A percentile compares a stretch with the other conserved stretches of the same genome.
phyloP scores from a whole-genome alignment of 2,113 vertebrate genomes.

The Barnardius zonarius region DNA sequence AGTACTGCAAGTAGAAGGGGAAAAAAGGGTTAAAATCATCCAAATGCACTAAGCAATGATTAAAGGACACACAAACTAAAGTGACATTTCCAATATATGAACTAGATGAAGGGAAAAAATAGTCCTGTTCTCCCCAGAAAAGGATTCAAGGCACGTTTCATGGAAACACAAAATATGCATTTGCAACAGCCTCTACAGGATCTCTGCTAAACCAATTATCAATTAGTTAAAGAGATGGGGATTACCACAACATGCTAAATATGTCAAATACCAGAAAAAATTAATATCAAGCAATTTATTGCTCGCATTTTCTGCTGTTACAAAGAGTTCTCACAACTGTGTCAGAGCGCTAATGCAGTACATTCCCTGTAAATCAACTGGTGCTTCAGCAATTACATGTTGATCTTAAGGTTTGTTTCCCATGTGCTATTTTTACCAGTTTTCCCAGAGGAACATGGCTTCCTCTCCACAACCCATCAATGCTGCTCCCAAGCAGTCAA shows the following conservation, averaged over 20 bases:
- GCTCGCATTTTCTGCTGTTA: neutral
- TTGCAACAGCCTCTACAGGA: neutral
- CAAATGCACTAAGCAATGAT: neutral
- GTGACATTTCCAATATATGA: neutral
- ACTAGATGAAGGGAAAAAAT: neutral
- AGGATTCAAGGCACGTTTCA: neutral
- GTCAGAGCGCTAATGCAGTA: neutral
- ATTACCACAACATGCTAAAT: neutral
- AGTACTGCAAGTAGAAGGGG: neutral
- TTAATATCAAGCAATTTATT: neutral
- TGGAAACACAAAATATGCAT: rapidly evolving
- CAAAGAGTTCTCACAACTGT: neutral
- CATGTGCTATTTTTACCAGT: neutral
- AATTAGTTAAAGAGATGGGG: neutral
- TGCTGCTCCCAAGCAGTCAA: neutral
- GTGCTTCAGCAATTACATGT: neutral
- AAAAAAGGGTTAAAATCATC: neutral
- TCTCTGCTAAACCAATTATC: neutral
- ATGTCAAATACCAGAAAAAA: neutral
- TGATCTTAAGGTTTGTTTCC: neutral
- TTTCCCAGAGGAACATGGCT: neutral
- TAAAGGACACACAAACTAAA: neutral
- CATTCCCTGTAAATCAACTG: neutral
- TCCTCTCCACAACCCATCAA: neutral
- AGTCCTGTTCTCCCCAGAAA: neutral